Percentiles rank a stretch among this genome's conserved stretches.
Evolutionary conservation across 2,113 vertebrate species (phyloP).

Genomic region (Bos taurus): DNA sequence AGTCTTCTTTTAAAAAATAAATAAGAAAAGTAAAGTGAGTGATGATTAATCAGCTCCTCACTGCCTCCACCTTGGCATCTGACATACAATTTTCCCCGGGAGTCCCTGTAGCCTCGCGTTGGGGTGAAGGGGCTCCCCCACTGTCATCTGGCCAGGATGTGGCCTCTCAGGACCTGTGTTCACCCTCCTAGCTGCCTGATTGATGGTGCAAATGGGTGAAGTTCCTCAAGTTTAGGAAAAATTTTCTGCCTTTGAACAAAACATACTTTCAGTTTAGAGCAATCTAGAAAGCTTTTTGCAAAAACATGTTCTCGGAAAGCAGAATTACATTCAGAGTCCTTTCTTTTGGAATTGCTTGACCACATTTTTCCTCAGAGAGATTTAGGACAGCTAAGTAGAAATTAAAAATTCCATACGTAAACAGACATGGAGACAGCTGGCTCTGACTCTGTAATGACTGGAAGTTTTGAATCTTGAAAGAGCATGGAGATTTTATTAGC

Average conservation of each 20-base stretch:
- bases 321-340: neutral
- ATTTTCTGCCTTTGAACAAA: neutral
- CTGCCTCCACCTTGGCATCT: neutral
- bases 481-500: neutral
- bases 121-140: neutral
- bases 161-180: neutral
- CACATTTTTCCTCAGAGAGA: conserved; percentile 30
- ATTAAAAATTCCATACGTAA: conserved; percentile 41
- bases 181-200: neutral
- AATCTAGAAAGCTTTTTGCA: neutral
- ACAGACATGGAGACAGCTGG: neutral
- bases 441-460: neutral
- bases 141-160: neutral
- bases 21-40: neutral
- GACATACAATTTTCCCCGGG: neutral
- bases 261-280: neutral
- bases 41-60: neutral
- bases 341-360: conserved; percentile 29
- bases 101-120: neutral
- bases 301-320: neutral
- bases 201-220: neutral
- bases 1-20: neutral
- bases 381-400: conserved; percentile 40
- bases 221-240: neutral
- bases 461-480: neutral